Evolutionary conservation across 2,888 invertebrate species (phyloP), one percentile per base, ranked within the genome.

Genomic region (Leptinotarsa peninsularis): DNA sequence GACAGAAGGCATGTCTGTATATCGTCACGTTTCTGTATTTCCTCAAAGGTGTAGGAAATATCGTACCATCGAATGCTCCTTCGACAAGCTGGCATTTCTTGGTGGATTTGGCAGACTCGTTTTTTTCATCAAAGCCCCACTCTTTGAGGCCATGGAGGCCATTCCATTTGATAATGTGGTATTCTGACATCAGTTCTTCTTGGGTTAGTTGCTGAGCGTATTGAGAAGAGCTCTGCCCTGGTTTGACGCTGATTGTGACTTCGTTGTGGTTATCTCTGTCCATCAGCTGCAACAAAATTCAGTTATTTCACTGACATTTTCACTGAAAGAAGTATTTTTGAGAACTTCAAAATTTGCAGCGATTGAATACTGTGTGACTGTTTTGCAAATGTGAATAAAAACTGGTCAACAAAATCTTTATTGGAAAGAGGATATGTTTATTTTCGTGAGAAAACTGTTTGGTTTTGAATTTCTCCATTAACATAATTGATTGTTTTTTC

Each of bases 1-100:
- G 90, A 86, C 96, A 97, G 83, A 96, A 93, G 0, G 94, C 92
- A 81, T 93, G 92, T 33, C 95, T 90, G 87, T 92, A 96, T 10
- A 95, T 85, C 18, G 90, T 88, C 77, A 96, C 89, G 0, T 89
- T 89, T 0, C 89, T 88, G 73, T 91, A 89, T 33, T 89, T 87
- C 4, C 87, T 86, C 71, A 96, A 83, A 67, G 91, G 88, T 1
- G 90, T 87, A 0, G 95, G 94, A 82, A 94, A 95, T 1, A 93
- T 86, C 0, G 93, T 90, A 0, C 95, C 96, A 85, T 96, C 96
- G 78, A 92, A 93, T 0, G 91, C 85, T 21, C 94, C 93, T 79
- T 90, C 90, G 18, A 95, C 89, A 4, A 90, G 89, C 85, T 94
- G 94, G 86, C 96, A 96, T 72, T 79, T 81, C 60, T 87, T 88